Conservation (phyloP, 2,113 vertebrate species). For the Phyllostomus discolor region DNA sequence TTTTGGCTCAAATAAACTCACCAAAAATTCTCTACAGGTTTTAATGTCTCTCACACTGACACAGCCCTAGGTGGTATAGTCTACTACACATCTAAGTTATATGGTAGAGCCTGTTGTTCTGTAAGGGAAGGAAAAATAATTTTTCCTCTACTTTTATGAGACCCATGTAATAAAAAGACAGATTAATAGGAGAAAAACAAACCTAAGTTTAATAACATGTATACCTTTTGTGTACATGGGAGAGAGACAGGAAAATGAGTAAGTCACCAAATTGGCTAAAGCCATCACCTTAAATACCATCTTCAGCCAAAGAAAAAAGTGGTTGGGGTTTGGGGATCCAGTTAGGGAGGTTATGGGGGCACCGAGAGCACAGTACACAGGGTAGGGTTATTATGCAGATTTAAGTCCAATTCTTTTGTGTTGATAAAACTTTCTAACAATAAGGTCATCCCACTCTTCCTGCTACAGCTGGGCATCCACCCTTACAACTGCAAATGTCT, state of each 20-base stretch:
- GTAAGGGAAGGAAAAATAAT: not conserved
- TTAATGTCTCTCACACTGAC: not conserved
- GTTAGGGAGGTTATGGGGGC: not conserved
- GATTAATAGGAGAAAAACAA: not conserved
- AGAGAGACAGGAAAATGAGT: not conserved
- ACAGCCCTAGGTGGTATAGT: not conserved
- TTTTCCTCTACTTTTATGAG: not conserved
- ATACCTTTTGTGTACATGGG: not conserved
- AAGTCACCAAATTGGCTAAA: not conserved
- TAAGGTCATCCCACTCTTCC: not conserved
- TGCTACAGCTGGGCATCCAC: too few species aligned
- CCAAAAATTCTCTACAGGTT: too few species aligned
- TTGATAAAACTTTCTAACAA: not conserved
- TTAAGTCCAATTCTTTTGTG: not conserved
- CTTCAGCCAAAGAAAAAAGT: not conserved
- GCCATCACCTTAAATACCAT: not conserved
- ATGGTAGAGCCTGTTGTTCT: not conserved
- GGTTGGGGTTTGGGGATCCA: not conserved
- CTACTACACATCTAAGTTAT: not conserved
- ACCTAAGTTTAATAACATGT: not conserved
- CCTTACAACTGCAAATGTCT: too few species aligned
- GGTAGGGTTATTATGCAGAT: not conserved
- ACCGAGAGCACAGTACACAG: not conserved
- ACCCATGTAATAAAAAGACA: not conserved
- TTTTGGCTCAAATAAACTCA: too few species aligned